A percentile compares a stretch with the other conserved stretches of the same genome.
phyloP scores from a whole-genome alignment of 1,140 invertebrate species.

The Ctenoplectra terminalis region DNA sequence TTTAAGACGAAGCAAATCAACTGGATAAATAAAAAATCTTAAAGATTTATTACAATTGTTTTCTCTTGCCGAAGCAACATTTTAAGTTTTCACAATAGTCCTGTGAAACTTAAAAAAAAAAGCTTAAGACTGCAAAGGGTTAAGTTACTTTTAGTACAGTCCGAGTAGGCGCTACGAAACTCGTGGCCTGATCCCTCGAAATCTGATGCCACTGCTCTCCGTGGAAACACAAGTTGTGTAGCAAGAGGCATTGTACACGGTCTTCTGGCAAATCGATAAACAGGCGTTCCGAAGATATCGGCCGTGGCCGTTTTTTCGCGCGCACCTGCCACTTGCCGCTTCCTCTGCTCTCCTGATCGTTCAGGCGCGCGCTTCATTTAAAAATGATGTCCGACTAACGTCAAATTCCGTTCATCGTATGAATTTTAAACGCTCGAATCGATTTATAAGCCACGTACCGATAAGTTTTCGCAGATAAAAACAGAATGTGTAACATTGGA shows the following conservation, averaged over 20 bases:
- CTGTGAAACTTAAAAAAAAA: no score
- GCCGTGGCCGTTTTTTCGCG: constrained; percentile 1
- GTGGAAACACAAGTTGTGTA: constrained; percentile 10
- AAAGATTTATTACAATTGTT: no score
- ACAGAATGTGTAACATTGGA: no score
- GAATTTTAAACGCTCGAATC: background rate
- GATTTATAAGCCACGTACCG: background rate
- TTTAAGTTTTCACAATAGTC: no score
- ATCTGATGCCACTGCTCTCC: constrained; percentile 23
- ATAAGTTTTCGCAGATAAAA: no score
- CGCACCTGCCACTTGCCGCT: background rate
- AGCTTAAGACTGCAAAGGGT: no score
- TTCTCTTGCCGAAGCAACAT: no score
- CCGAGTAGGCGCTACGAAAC: background rate
- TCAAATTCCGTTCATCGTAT: background rate
- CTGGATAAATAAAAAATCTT: no score
- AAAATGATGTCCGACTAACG: background rate
- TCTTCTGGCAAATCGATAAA: constrained; percentile 44
- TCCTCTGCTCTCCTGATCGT: background rate
- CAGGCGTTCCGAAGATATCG: constrained; percentile 24
- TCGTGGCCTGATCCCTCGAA: constrained; percentile 15
- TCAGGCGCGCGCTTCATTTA: background rate
- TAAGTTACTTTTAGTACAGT: no score
- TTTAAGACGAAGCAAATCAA: no score
- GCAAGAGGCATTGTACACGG: constrained; percentile 29